Conservation (phyloP, 2,888 invertebrate genomes). For the Cataglyphis altisquamis region DNA sequence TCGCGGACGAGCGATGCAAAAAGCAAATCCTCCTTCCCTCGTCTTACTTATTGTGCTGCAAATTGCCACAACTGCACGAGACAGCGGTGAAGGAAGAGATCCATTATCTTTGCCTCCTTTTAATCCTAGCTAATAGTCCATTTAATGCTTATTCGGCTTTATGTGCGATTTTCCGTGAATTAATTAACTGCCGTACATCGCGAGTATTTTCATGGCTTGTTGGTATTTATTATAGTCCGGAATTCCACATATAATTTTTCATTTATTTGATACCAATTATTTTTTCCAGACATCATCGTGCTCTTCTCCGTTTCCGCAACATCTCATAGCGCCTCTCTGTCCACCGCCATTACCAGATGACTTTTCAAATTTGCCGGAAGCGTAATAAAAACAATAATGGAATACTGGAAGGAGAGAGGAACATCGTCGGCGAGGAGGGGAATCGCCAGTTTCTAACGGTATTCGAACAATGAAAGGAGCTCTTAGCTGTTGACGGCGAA, state of each 20-base stretch:
- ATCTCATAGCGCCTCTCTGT: background rate
- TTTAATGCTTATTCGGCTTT: slow-evolving; percentile 17
- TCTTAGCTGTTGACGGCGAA: slow-evolving; percentile 60
- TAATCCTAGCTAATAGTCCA: slow-evolving; percentile 10
- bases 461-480: slow-evolving; percentile 67
- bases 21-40: slow-evolving; percentile 17
- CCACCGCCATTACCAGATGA: slow-evolving; percentile 23
- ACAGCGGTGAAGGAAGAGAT: slow-evolving; percentile 24
- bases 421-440: slow-evolving; percentile 19
- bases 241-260: background rate
- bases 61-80: slow-evolving; percentile 33
- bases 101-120: slow-evolving; percentile 30
- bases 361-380: slow-evolving; percentile 44
- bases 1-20: slow-evolving; percentile 18
- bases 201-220: background rate
- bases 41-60: slow-evolving; percentile 26
- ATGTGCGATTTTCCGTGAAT: background rate
- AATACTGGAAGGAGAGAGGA: slow-evolving; percentile 10
- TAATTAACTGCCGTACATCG: background rate
- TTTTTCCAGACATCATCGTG: background rate
- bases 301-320: background rate
- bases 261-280: background rate
- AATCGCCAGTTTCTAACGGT: slow-evolving; percentile 72
- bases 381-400: slow-evolving; percentile 48
- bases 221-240: background rate